Percentiles rank a stretch among this genome's conserved stretches.
phyloP scores from a whole-genome alignment of 2,113 vertebrate species.

The Gorsachius goisagi region DNA sequence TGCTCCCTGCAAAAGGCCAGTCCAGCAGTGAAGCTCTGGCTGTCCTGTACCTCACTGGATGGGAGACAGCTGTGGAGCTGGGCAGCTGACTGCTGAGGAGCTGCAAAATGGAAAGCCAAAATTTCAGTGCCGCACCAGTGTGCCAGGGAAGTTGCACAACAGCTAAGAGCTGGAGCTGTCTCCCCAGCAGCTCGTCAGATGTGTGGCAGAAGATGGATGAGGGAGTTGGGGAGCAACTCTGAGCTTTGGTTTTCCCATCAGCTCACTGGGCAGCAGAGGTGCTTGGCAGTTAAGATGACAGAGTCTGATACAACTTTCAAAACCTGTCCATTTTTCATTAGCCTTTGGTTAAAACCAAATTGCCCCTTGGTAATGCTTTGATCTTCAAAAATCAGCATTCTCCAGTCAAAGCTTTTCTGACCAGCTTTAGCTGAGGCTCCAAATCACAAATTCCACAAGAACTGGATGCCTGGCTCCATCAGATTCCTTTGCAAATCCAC shows the following conservation, averaged over 20 bases:
- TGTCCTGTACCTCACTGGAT: accelerated
- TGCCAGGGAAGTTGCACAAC: background rate
- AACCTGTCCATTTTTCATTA: background rate
- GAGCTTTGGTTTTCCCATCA: background rate
- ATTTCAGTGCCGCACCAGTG: background rate
- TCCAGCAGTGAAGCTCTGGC: background rate
- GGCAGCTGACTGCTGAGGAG: background rate
- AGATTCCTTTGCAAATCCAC: background rate
- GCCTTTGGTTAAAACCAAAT: background rate
- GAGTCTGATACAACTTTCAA: background rate
- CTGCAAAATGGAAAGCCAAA: background rate
- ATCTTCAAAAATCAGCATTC: background rate
- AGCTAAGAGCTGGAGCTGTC: background rate
- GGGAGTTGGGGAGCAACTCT: background rate
- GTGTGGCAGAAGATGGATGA: background rate
- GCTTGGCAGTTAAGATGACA: background rate
- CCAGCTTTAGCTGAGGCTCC: background rate
- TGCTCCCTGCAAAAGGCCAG: background rate
- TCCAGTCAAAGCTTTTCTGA: background rate
- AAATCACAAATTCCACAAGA: background rate
- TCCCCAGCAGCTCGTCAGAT: background rate
- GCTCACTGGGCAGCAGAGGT: background rate
- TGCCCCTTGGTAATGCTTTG: background rate
- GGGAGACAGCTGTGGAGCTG: background rate
- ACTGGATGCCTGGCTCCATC: background rate